Percentiles rank a stretch among this genome's conserved stretches.
These are phyloP conservation scores for Nothoprocta pentlandii DNA, from an alignment of 2,113 vertebrate species.

Conservation along the genomic window DNA sequence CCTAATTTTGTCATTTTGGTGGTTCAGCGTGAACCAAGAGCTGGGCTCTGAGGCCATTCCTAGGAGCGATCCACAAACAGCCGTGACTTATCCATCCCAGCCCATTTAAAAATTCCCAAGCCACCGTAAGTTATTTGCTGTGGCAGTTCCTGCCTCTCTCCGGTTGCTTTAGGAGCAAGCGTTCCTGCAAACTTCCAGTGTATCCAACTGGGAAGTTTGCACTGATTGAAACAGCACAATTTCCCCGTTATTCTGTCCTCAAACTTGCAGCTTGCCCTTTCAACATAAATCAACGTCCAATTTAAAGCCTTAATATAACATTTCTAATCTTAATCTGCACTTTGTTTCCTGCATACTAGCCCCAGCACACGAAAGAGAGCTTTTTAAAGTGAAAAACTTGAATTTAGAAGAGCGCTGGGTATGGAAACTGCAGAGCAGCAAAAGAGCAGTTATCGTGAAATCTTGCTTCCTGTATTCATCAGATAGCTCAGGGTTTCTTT, in stretches of 20 bases:
- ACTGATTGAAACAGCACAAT: background rate
- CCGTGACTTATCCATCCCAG: background rate
- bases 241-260: background rate
- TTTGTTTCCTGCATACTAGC: background rate
- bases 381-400: background rate
- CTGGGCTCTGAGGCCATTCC: background rate
- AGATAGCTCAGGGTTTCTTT: background rate
- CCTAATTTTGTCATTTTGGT: background rate
- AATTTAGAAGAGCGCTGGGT: background rate
- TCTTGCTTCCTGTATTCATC: conserved; percentile 58
- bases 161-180: background rate
- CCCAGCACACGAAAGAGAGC: background rate
- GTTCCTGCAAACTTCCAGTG: background rate
- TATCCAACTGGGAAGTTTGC: background rate
- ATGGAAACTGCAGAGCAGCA: conserved; percentile 32
- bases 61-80: background rate
- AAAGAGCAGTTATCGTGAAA: background rate
- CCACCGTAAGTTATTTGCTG: background rate
- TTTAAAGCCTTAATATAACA: background rate
- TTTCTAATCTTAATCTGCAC: background rate
- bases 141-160: background rate
- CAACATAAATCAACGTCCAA: background rate
- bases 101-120: background rate
- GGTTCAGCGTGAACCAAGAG: background rate
- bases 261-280: background rate